A percentile compares a stretch with the other conserved stretches of the same genome.
Evolutionary conservation across 1,140 invertebrate genomes (phyloP).

Genomic region (Philotrypesis tridentata): DNA sequence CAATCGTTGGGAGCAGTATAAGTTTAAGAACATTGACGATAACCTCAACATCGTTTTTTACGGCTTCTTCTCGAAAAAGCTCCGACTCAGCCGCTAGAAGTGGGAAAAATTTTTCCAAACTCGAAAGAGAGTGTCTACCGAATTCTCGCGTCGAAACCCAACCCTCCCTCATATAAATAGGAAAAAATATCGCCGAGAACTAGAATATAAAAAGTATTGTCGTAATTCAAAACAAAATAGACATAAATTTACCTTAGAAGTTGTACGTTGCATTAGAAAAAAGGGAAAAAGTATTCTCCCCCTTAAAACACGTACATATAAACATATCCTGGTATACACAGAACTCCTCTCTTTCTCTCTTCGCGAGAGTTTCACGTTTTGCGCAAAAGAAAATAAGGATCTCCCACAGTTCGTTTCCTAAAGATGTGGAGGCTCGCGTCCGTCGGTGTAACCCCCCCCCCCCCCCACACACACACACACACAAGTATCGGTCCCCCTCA

Average conservation of each 20-base stretch:
- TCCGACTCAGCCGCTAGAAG: background rate
- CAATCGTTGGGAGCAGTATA: too few relatives aligned
- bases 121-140: background rate
- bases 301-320: background rate
- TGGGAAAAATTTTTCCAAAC: background rate
- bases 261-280: constrained; percentile 2
- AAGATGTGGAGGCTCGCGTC: background rate
- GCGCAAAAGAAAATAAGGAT: constrained; percentile 32
- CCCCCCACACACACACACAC: too few relatives aligned
- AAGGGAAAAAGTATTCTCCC: background rate
- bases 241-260: constrained; percentile 34
- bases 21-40: background rate
- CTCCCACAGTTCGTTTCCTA: background rate
- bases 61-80: background rate
- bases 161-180: too few relatives aligned
- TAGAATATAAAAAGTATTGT: background rate
- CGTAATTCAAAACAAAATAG: constrained; percentile 37
- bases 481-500: constrained; percentile 24
- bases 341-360: too few relatives aligned
- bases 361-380: background rate
- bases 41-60: background rate
- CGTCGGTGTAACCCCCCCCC: constrained; percentile 42
- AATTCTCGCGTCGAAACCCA: too few relatives aligned
- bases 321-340: background rate
- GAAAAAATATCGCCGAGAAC: constrained; percentile 13